phyloP scores from a whole-genome alignment of 1,140 invertebrate genomes.

The Brevipalpus yothersi region DNA sequence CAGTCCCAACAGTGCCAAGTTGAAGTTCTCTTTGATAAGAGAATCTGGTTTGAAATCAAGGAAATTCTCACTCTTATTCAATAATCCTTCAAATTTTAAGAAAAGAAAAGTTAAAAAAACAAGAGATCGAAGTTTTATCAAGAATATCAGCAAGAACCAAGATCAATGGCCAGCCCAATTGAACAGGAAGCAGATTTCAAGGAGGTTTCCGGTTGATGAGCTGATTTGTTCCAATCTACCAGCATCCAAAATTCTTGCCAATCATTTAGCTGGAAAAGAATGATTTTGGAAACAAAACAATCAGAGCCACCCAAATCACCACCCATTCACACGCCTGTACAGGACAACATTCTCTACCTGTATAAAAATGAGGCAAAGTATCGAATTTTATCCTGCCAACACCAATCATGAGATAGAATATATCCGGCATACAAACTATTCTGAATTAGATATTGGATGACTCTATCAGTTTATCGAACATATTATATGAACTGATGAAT shows the following conservation, averaged over 20 bases:
- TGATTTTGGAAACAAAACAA: conserved; percentile 21
- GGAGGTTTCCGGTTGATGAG: conserved; percentile 75
- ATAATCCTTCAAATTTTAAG: conserved; percentile 48
- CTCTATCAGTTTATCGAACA: too few species aligned
- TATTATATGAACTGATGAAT: too few species aligned
- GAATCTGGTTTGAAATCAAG: too few species aligned
- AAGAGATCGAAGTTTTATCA: conserved; percentile 53
- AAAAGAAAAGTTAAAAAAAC: conserved; percentile 24
- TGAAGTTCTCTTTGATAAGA: too few species aligned
- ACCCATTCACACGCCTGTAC: conserved; percentile 1
- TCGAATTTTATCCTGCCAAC: conserved; percentile 25
- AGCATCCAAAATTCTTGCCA: conserved; percentile 60
- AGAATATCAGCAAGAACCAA: conserved; percentile 36
- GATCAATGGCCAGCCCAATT: conserved; percentile 24
- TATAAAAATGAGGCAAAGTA: conserved; percentile 15
- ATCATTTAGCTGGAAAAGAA: conserved; percentile 41
- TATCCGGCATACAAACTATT: too few species aligned
- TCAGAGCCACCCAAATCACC: background rate
- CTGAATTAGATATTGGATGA: too few species aligned
- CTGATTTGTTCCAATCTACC: conserved; percentile 71
- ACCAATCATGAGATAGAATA: too few species aligned
- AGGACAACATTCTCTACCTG: conserved; percentile 17
- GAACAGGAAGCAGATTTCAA: conserved; percentile 33
- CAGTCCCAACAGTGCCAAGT: too few species aligned
- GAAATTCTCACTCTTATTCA: too few species aligned